Conservation (phyloP, 2,888 invertebrate genomes). For the Cryptosula pallasiana region DNA sequence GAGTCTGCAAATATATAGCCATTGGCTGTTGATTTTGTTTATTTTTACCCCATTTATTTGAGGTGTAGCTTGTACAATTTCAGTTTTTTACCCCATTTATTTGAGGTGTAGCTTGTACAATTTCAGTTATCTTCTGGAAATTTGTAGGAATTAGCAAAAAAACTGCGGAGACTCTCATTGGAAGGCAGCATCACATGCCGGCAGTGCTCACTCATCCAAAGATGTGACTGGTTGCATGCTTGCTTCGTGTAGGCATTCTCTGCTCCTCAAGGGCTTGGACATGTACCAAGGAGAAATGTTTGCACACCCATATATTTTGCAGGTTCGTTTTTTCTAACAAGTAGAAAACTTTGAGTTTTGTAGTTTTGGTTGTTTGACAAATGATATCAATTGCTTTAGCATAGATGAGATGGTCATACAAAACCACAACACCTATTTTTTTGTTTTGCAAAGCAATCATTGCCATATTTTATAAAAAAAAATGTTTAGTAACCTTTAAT, state of each 20-base stretch:
- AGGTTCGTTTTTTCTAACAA: background rate
- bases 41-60: too few relatives aligned
- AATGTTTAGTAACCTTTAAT: too few relatives aligned
- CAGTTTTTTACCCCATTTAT: background rate
- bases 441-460: too few relatives aligned
- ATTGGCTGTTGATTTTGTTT: too few relatives aligned
- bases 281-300: background rate
- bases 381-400: too few relatives aligned
- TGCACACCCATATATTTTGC: background rate
- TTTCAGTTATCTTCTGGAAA: background rate
- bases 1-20: too few relatives aligned
- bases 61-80: background rate
- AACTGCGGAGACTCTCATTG: background rate
- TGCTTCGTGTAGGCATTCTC: background rate
- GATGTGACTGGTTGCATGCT: background rate
- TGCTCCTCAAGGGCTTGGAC: background rate
- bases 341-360: too few relatives aligned
- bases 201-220: background rate
- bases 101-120: background rate
- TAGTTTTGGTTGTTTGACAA: too few relatives aligned
- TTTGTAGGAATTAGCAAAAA: background rate
- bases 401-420: too few relatives aligned
- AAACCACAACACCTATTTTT: too few relatives aligned
- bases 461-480: too few relatives aligned
- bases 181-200: background rate